Conservation (phyloP, 2,797 vertebrate genomes). For the Iguana delicatissima region DNA sequence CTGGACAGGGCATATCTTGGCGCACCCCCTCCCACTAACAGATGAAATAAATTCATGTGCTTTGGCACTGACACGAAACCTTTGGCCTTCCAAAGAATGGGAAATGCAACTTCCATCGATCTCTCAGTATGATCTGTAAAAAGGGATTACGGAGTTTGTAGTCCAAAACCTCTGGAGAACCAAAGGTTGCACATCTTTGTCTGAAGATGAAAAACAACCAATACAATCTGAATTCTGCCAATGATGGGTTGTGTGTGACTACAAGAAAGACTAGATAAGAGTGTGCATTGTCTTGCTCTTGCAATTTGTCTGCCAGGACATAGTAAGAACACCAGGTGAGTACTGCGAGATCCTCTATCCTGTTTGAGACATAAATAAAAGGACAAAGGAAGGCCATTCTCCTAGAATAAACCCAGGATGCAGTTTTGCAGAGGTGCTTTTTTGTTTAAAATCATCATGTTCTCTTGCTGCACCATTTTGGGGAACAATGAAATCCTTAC, state of each 20-base stretch:
- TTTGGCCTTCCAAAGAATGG: too few relatives aligned
- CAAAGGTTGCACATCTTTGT: too few relatives aligned
- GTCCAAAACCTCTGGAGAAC: too few relatives aligned
- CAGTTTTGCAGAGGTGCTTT: background rate
- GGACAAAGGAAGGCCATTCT: background rate
- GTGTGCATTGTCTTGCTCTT: background rate
- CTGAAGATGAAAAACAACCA: too few relatives aligned
- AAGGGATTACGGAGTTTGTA: background rate
- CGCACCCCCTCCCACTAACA: too few relatives aligned
- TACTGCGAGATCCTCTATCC: too few relatives aligned
- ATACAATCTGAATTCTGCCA: background rate
- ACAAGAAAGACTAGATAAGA: background rate
- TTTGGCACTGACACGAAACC: too few relatives aligned
- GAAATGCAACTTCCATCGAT: too few relatives aligned
- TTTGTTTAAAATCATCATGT: background rate
- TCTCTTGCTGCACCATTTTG: background rate
- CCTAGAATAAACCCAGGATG: background rate
- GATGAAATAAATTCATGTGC: too few relatives aligned
- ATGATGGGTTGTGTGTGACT: too few relatives aligned
- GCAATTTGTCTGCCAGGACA: background rate
- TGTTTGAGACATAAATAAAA: background rate
- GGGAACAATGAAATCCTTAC: background rate
- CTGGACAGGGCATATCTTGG: too few relatives aligned
- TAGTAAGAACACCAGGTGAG: background rate
- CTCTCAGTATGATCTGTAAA: background rate